A percentile compares a stretch with the other conserved stretches of the same genome.
Conservation (phyloP, 2,888 invertebrate species). For the Bruchidius siliquastri region DNA sequence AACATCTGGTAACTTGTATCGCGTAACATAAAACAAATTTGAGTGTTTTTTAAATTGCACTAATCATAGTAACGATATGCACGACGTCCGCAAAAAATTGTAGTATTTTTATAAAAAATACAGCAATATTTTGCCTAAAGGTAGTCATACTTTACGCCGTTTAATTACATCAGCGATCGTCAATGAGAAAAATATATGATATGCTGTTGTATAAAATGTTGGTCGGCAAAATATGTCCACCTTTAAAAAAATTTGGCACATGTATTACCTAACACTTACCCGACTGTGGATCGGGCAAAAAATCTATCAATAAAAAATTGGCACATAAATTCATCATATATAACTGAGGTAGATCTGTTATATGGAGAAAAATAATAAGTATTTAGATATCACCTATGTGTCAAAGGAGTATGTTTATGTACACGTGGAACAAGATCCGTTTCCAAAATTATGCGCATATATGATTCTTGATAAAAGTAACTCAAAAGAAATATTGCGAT, state of each 20-base stretch:
- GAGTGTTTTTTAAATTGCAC: conserved; percentile 16
- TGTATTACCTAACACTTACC: conserved; percentile 18
- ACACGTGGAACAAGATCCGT: not conserved
- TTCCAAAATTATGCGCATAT: not conserved
- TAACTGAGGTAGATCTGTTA: conserved; percentile 49
- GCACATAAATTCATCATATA: conserved; percentile 32
- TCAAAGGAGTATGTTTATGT: conserved; percentile 5
- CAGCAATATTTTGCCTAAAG: conserved; percentile 17
- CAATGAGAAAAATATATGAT: not conserved
- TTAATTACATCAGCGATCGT: not conserved
- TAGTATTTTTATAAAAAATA: conserved; percentile 24
- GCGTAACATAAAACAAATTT: not conserved
- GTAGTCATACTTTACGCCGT: not conserved
- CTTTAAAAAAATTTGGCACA: conserved; percentile 20
- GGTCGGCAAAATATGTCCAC: not conserved
- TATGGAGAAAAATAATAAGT: conserved; percentile 32
- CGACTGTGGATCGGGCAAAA: not conserved
- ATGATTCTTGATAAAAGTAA: not conserved
- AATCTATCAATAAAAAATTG: conserved; percentile 22
- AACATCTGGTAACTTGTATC: conserved; percentile 25
- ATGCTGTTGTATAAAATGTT: not conserved
- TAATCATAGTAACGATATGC: conserved; percentile 23
- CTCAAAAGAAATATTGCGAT: too few relatives aligned
- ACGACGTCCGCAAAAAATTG: conserved; percentile 19
- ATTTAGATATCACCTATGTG: conserved; percentile 36